A percentile compares a stretch with the other conserved stretches of the same genome.
Evolutionary conservation across 2,888 invertebrate species (phyloP).

Genomic region (Gortyna flavago): DNA sequence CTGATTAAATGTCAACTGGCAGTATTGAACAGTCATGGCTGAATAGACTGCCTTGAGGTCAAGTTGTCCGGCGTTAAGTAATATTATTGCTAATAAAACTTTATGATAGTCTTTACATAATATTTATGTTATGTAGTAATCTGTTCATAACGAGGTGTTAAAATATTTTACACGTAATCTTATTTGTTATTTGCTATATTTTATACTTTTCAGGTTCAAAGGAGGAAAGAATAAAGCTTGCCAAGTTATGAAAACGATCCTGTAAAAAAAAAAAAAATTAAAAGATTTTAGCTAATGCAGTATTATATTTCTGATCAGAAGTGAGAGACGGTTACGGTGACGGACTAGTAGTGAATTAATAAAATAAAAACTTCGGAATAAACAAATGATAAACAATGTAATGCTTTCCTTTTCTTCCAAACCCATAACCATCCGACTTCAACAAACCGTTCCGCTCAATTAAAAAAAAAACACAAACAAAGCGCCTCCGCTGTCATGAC

Average conservation of each 20-base stretch:
- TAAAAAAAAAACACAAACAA: conserved; percentile 37
- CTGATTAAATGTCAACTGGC: conserved; percentile 55
- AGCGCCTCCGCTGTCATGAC: conserved; percentile 37
- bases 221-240: background rate
- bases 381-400: background rate
- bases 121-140: background rate
- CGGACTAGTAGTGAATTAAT: background rate
- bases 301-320: background rate
- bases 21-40: conserved; percentile 26
- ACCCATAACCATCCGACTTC: conserved; percentile 5
- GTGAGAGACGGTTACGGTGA: no score
- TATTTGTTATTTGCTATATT: background rate
- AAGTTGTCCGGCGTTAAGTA: conserved; percentile 33
- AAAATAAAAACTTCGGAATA: background rate
- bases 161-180: background rate
- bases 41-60: conserved; percentile 34
- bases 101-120: background rate
- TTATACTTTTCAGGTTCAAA: background rate
- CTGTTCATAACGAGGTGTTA: background rate
- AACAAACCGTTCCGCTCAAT: conserved; percentile 12
- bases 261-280: background rate
- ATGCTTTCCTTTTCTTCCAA: conserved; percentile 41
- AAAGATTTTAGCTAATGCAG: background rate
- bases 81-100: conserved; percentile 11
- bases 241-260: background rate